Evolutionary conservation across 2,113 vertebrate genomes (phyloP).

Genomic region (Hylia prasina): DNA sequence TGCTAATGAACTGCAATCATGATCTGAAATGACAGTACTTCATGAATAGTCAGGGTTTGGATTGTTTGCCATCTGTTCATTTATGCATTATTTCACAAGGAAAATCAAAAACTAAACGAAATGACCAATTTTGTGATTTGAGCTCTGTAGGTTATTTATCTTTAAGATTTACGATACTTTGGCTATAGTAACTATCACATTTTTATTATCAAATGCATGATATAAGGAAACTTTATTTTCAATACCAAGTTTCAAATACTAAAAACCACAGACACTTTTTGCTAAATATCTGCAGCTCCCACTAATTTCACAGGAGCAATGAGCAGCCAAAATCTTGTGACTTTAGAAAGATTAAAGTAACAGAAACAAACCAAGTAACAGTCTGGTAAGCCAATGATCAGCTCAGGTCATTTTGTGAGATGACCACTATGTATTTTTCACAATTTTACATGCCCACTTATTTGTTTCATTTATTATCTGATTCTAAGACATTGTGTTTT

Average conservation of each 20-base stretch:
- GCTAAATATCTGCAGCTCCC: background rate
- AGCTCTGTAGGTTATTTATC: constrained; percentile 23
- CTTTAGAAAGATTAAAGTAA: background rate
- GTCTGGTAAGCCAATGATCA: background rate
- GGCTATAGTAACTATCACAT: background rate
- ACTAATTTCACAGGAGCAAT: background rate
- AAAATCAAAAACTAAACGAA: constrained; percentile 21
- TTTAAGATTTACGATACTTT: background rate
- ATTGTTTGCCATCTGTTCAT: constrained; percentile 40
- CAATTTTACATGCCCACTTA: background rate
- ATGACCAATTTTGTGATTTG: background rate
- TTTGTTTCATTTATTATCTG: background rate
- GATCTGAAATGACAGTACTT: constrained; percentile 31
- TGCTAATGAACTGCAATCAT: constrained; percentile 16
- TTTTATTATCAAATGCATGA: background rate
- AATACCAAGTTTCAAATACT: background rate
- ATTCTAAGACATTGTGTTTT: background rate
- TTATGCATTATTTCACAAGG: constrained; percentile 3
- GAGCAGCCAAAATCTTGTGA: background rate
- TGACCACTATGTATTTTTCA: background rate
- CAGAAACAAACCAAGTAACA: background rate
- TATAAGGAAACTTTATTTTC: background rate
- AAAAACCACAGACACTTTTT: background rate
- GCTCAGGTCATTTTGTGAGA: background rate
- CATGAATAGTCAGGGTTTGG: background rate